Evolutionary conservation across 1,140 invertebrate genomes (phyloP), one percentile per base, ranked within the genome.

Genomic region (Goniozus legneri): DNA sequence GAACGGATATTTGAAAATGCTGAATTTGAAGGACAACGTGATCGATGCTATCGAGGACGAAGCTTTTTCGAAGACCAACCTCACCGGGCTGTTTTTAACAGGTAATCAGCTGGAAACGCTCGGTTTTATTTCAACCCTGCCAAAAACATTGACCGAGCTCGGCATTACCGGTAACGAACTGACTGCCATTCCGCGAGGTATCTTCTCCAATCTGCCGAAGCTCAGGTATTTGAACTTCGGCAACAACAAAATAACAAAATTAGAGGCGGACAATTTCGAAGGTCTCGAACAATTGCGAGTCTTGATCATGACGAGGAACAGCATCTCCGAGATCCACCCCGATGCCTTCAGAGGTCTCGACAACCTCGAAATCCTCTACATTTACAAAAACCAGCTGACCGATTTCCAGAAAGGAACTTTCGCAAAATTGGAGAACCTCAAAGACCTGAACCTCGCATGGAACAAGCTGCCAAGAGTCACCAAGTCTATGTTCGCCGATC

Each of bases 31-130:
- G 0, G 18, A 52, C 16, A 68, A 68, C 18, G 16, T 44, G 0
- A 58, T 68, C 19, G 40, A 50, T 1, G 41, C 52, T 1, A 60
- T 68, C 10, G 62, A 68, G 8, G 53, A 55, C 0, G 44, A 39
- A 3, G 56, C 64, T 3, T 46, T 68, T 0, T 33, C 34, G 8
- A 55, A 43, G 8, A 62, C 60, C 0, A 54, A 56, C 16, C 13
- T 63, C 0, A 42, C 27, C 0, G 42, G 38, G n/a, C 39, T 68
- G 2, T 52, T 36, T n/a, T 22, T 61, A 0, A 15, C 31, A 2
- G 42, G 37, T 0, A 68, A 65, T 50, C 48, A 52, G 3, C 20
- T 66, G 24, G 24, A 53, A 2, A 39, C 22, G 18, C 13, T 64
- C 0, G 36, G 50, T 6, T 66, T 68, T 13, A 42, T 45, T 3